A percentile compares a stretch with the other conserved stretches of the same genome.
Conservation (phyloP, 2,113 vertebrate genomes). For the Herpetotheres cachinnans region DNA sequence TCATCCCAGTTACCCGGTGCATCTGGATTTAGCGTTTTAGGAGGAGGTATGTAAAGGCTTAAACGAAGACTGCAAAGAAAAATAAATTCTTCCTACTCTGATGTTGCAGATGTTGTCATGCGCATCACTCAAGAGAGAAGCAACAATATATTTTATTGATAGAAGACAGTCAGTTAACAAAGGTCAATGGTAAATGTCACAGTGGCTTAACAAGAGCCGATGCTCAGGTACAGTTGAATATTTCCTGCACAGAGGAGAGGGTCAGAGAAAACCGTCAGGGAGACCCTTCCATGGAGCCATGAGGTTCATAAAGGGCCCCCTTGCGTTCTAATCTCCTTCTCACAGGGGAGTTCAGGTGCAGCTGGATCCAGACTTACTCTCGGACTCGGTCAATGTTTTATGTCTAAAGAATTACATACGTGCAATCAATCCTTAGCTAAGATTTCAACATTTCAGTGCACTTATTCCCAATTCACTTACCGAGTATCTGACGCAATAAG, state of each 20-base stretch:
- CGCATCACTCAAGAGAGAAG: background rate
- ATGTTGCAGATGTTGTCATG: background rate
- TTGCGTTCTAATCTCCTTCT: no score
- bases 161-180: background rate
- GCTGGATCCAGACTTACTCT: no score
- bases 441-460: no score
- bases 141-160: background rate
- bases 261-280: background rate
- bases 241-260: background rate
- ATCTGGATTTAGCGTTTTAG: background rate
- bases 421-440: no score
- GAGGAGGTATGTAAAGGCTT: background rate
- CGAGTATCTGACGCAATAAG: no score
- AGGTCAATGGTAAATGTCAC: background rate
- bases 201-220: background rate
- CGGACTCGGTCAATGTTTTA: no score
- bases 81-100: background rate
- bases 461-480: no score
- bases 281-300: background rate
- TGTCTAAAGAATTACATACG: no score
- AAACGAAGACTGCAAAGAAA: background rate
- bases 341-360: no score
- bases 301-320: no score
- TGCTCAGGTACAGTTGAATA: background rate
- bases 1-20: background rate